Percentiles rank a stretch among this genome's conserved stretches.
Evolutionary conservation across 2,113 vertebrate species (phyloP).

Genomic region (Nerophis ophidion): DNA sequence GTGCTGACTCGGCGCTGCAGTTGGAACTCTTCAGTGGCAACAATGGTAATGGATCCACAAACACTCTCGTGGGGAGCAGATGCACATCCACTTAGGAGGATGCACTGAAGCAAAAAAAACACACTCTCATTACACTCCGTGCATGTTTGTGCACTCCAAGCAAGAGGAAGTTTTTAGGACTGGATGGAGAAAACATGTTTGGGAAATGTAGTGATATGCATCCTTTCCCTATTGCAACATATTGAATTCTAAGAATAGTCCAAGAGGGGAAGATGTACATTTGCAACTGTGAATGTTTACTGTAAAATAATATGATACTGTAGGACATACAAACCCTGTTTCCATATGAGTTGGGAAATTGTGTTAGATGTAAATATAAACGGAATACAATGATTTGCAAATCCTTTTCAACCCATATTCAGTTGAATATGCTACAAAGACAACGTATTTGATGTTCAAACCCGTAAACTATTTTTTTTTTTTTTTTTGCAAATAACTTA

Average conservation of each 20-base stretch:
- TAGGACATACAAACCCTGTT: no score
- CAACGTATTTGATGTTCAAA: no score
- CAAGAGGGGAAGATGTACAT: background rate
- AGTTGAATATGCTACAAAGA: no score
- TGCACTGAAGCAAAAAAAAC: slow-evolving; percentile 26
- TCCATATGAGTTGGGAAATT: no score
- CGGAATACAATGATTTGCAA: no score
- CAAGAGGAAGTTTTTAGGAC: slow-evolving; percentile 25
- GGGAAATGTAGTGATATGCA: slow-evolving; percentile 1
- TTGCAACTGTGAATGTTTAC: slow-evolving; percentile 1
- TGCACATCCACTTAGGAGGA: slow-evolving; percentile 53
- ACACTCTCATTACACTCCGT: slow-evolving; percentile 42
- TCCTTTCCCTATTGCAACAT: slow-evolving; percentile 15
- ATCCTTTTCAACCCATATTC: no score
- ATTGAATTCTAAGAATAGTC: background rate
- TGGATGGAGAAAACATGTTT: slow-evolving; percentile 14
- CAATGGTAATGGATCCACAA: slow-evolving; percentile 62
- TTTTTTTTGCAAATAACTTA: no score
- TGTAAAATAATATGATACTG: no score
- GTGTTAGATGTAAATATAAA: no score
- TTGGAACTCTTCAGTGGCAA: slow-evolving; percentile 44
- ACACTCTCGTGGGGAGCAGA: slow-evolving; percentile 58
- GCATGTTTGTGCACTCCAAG: slow-evolving; percentile 32
- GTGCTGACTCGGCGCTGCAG: slow-evolving; percentile 48
- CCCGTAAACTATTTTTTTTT: no score